Evolutionary conservation across 2,113 vertebrate species (phyloP), one percentile per base, ranked within the genome.

Genomic region (Henicopernis longicauda): DNA sequence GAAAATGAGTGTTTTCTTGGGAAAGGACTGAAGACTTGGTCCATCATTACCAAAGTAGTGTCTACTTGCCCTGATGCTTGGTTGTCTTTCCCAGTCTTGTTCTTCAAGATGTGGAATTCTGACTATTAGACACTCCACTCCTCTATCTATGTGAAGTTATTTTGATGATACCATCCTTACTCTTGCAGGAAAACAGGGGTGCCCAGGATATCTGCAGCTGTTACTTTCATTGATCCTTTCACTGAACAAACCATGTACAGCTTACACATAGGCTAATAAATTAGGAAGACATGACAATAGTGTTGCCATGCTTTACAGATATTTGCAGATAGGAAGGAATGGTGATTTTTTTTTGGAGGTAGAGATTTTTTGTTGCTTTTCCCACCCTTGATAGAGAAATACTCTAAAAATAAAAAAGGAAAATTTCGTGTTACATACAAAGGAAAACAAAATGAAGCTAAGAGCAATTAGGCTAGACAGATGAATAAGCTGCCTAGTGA

Each of bases 401-500:
- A 15, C 10, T 82, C 16, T 69, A 89, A 88, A 94, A 94, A 77
- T 73, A 66, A 10, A 52, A 86, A 74, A 40, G 38, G 49, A 58
- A 96, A 80, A 88, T 49, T 95, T 97, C n/a, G 38, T n/a, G 0
- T 93, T 97, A 63, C 63, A 55, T 82, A 94, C 89, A 94, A 93
- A 94, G 50, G 65, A 91, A 82, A 92, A 83, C 81, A 95, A 94
- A 96, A 88, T 94, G 94, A 94, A 94, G 78, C 95, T 93, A 95
- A 90, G 67, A 94, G 94, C 96, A 97, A 97, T 97, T 97, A 96
- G 85, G 90, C 94, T 77, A 62, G 91, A 73, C 89, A 96, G 84
- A 94, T 96, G 95, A 97, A 97, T 97, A 96, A 97, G 93, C 95
- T 94, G 93, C 93, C 95, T 96, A 95, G 95, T 92, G 95, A 97